phyloP scores from a whole-genome alignment of 2,113 vertebrate genomes.

The Tragelaphus strepsiceros region DNA sequence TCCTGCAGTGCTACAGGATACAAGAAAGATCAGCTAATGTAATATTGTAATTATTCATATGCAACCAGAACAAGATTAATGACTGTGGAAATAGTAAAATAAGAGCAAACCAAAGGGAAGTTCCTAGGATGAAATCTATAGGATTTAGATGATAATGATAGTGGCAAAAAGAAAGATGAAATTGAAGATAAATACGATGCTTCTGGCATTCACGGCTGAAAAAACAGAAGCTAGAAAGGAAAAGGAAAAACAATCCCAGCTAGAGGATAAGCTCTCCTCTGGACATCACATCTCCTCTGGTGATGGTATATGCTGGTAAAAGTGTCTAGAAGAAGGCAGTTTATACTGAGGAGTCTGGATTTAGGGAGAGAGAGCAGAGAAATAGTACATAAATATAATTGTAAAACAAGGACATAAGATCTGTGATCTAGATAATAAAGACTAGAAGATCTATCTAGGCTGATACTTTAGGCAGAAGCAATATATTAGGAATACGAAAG shows the following conservation, averaged over 20 bases:
- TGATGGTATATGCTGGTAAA: not conserved
- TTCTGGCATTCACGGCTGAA: not conserved
- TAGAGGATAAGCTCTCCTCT: not conserved
- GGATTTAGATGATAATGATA: not conserved
- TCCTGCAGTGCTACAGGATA: not conserved
- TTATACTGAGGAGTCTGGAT: not conserved
- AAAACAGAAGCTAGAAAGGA: not conserved
- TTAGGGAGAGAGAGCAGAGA: not conserved
- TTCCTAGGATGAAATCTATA: not conserved
- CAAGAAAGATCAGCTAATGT: not conserved
- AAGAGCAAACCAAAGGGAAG: not conserved
- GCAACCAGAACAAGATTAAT: not conserved
- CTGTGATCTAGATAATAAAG: not conserved
- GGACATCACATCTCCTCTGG: not conserved
- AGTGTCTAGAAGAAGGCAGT: not conserved
- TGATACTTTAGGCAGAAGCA: not conserved
- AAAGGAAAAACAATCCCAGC: not conserved
- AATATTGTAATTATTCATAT: not conserved
- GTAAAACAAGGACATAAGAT: not conserved
- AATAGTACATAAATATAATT: not conserved
- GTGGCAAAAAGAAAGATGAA: conserved; percentile 17
- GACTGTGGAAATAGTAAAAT: not conserved
- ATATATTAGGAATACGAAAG: not conserved
- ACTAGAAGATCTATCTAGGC: not conserved
- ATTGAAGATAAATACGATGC: not conserved